phyloP scores from a whole-genome alignment of 2,113 vertebrate genomes.

The Pungitius pungitius region DNA sequence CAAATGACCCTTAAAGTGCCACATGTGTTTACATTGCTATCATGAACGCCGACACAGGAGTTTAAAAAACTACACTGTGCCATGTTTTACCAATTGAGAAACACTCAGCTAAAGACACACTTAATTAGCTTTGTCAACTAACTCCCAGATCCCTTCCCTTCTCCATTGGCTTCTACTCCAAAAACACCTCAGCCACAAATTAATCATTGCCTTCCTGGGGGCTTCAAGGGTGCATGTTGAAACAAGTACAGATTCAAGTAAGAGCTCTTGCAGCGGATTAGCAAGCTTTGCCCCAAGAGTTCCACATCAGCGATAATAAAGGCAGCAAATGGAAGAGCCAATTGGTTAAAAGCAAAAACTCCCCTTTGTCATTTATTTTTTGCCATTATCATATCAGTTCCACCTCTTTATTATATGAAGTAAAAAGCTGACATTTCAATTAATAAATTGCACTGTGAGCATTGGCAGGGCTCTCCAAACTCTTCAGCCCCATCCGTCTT shows the following conservation, averaged over 20 bases:
- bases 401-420: not conserved
- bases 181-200: constrained; percentile 42
- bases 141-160: constrained; percentile 29
- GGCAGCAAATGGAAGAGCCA: not conserved
- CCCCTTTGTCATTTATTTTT: not conserved
- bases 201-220: constrained; percentile 37
- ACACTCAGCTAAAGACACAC: constrained; percentile 44
- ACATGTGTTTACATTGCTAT: constrained; percentile 16
- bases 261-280: constrained; percentile 35
- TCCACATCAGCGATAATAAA: constrained; percentile 15
- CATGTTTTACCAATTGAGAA: constrained; percentile 36
- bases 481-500: not conserved
- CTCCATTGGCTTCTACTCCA: constrained; percentile 52
- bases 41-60: constrained; percentile 9
- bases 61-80: constrained; percentile 39
- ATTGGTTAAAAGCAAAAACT: not conserved
- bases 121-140: constrained; percentile 56
- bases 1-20: constrained; percentile 29
- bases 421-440: constrained; percentile 3
- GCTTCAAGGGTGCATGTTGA: constrained; percentile 26
- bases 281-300: constrained; percentile 28
- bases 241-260: constrained; percentile 36
- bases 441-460: constrained; percentile 11
- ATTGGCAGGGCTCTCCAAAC: not conserved
- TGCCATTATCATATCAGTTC: not conserved